phyloP scores from a whole-genome alignment of 2,797 vertebrate species.

The Sebastes jordani region DNA sequence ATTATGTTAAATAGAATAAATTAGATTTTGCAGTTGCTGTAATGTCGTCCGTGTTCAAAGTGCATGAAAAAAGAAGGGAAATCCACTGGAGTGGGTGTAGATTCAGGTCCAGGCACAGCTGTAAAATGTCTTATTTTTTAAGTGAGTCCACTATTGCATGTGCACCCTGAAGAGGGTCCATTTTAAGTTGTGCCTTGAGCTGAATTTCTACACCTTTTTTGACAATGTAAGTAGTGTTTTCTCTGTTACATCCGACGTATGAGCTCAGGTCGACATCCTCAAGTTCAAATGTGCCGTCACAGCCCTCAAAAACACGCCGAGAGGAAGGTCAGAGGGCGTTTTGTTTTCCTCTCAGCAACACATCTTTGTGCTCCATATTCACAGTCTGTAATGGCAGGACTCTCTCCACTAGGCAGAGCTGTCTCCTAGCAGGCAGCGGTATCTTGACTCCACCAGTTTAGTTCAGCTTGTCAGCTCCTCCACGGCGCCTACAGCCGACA shows the following conservation, averaged over 20 bases:
- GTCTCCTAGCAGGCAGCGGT: not conserved
- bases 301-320: not conserved
- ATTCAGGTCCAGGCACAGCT: not conserved
- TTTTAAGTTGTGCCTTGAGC: not conserved
- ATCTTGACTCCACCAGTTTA: not conserved
- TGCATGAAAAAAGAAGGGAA: constrained; percentile 18
- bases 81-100: not conserved
- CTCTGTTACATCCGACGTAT: not conserved
- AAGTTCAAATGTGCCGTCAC: not conserved
- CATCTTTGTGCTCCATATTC: not conserved
- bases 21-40: constrained; percentile 27
- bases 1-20: constrained; percentile 58
- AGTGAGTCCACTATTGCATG: not conserved
- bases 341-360: not conserved
- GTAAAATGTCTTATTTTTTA: not conserved
- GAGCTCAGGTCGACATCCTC: not conserved
- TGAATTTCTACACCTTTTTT: not conserved
- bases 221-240: not conserved
- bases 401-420: constrained; percentile 44
- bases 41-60: constrained; percentile 23
- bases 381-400: constrained; percentile 25
- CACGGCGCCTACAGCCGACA: constrained; percentile 35
- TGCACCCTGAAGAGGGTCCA: not conserved
- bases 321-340: not conserved
- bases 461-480: not conserved